Evolutionary conservation across 2,113 vertebrate genomes (phyloP).

Genomic region (Sinocyclocheilus grahami): DNA sequence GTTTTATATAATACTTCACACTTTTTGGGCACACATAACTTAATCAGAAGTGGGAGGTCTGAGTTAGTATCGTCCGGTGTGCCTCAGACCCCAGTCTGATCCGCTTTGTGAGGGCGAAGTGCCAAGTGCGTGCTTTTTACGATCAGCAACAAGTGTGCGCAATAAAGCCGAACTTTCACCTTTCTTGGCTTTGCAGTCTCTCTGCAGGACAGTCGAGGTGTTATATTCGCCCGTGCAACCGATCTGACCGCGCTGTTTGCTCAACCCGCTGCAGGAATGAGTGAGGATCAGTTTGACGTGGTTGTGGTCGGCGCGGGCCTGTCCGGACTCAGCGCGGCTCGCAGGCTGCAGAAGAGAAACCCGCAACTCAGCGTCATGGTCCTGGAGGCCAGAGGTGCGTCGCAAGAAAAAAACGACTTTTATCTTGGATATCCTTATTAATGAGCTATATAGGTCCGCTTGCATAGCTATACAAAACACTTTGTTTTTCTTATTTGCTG

Average conservation of each 20-base stretch:
- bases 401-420: neutral
- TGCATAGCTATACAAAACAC: neutral
- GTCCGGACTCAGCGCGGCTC: slow-evolving; percentile 73
- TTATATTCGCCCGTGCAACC: neutral
- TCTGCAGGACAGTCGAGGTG: neutral
- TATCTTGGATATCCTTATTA: neutral
- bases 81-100: neutral
- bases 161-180: slow-evolving; percentile 13
- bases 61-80: neutral
- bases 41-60: slow-evolving; percentile 19
- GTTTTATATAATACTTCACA: too few species aligned
- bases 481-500: neutral
- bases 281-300: slow-evolving; percentile 70
- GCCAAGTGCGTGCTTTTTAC: neutral
- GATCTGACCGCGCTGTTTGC: too few species aligned
- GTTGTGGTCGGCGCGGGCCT: slow-evolving; percentile 75
- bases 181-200: neutral
- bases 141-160: neutral
- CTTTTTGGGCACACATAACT: too few species aligned
- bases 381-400: slow-evolving; percentile 75
- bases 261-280: slow-evolving; percentile 54
- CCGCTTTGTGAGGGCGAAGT: neutral
- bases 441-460: neutral
- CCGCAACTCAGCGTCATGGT: slow-evolving; percentile 65
- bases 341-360: slow-evolving; percentile 64